Base-by-base conservation (phyloP, 1,140 invertebrate genomes). In the Pomacea maculata region DNA sequence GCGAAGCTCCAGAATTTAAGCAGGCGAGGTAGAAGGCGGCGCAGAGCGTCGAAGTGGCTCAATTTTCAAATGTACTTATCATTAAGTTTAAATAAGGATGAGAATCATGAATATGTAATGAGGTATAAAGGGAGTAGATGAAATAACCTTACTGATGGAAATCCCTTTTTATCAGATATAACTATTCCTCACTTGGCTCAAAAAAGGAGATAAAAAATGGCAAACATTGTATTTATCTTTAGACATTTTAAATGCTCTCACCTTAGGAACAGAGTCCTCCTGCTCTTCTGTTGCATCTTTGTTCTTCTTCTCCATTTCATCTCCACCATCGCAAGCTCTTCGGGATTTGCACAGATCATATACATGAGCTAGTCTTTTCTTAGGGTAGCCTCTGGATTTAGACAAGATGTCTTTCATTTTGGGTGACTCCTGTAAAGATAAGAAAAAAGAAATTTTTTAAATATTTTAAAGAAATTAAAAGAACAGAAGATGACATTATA, bases 291-390 rank as follows among this genome's bases (percentile, higher is more conserved):
- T 52, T 21, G 80, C 52, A 19, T 89, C 85, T 79, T 85, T 84
- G 70, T 85, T 89, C 25, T 73, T 89, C 57, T 87, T 88, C 88
- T 99, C 98, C 95, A 99, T 97, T 91, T 99, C 97, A 92, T 99
- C 98, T 80, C 97, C 98, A 83, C 98, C 98, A 90, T 99, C 98
- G 92, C 98, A 99, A 87, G 99, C 96, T 85, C 97, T 97, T 92
- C 99, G 99, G 9, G 96, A 95, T 93, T 99, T 99, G 91, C 98
- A 99, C 12, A 99, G 91, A 91, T 99, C 99, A 92, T 99, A 99
- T 0, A 99, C 96, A 92, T 97, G 96, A 21, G 96, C 95, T 61
- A 99, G 92, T 75, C 99, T 93, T 92, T 99, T 98, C 70, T 98
- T 93, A 0, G 97, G 96, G 86, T 99, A 97, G n/a, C 97, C 97